Base-by-base conservation (phyloP, 1,140 invertebrate species). In the Hypsibius dujardini region DNA sequence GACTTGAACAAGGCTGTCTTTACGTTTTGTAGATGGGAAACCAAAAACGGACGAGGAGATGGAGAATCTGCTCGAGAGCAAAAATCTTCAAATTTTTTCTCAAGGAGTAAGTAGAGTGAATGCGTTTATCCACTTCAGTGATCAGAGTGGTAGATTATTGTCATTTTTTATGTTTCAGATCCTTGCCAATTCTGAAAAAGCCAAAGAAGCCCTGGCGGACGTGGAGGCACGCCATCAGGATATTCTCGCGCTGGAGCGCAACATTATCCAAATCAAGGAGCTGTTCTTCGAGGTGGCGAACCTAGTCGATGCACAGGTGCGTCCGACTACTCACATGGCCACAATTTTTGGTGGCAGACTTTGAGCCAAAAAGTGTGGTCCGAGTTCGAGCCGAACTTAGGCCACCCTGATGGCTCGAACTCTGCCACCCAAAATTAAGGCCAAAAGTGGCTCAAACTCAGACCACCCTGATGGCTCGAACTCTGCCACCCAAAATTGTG, bases 211-310 rank as follows among this genome's bases (percentile, higher is more conserved):
- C 14, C 75, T 85, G 73, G 84, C 84, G 62, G 84, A 86, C 76
- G 85, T 85, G 70, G 84, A 86, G 77, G 84, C 84, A 47, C 77
- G 84, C 15, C 84, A 85, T 76, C 80, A 83, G 72, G 84, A 85
- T 77, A 85, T 85, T 74, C 84, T 86, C 73, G 85, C 85, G 75
- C 77, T 85, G 73, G 84, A 85, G 76, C 83, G 79, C 50, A 83
- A 82, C 76, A 85, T 85, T 76, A 76, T 81, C 74, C 84, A 85
- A 76, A 76, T 85, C 50, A 84, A 85, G 75, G 84, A 85, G 75
- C 85, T 85, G 84, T 86, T 85, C 75, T 83, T 85, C 81, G 84
- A 85, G 74, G 84, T 85, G 83, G 84, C 84, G 42, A 84, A 84
- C 81, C 76, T 85, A 46, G 84, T 85, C 59, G 84, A 85, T 76